Base-by-base conservation (phyloP, 1,140 invertebrate genomes). In the Periplaneta americana region DNA sequence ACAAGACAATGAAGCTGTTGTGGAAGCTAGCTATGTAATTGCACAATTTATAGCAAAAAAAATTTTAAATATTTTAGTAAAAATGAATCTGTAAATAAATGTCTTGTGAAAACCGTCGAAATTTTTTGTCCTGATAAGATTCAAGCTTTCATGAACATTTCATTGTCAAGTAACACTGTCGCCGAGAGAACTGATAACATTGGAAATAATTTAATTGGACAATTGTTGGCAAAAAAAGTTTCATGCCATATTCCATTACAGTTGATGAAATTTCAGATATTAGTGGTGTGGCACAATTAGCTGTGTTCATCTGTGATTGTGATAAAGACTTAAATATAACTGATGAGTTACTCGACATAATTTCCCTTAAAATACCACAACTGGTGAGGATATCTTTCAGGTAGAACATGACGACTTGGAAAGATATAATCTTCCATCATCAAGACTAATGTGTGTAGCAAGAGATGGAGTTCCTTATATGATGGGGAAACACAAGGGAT, bases 401-500 rank as follows among this genome's bases (percentile, higher is more conserved):
- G 32, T 22, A 36, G 32, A 10, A 22, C 22, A 22, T 33, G 8
- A 18, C 36, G 32, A 35, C 78, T 36, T 79, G 78, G 78, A 35
- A 79, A 36, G 36, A 18, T 79, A 37, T 39, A 22, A 79, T 79
- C 78, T 35, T 79, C 34, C 37, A 36, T 37, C 36, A 35, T 37
- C 78, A 79, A 79, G 36, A 79, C 34, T 36, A 22, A 31, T 79
- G 78, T 79, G 78, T 79, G 78, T 79, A 36, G 78, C 78, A 79
- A 79, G 17, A 18, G 34, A 79, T 36, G 37, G 78, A 15, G 31
- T 34, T 36, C 35, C 36, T 9, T 79, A 31, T 8, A 35, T 79
- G 15, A 79, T 32, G 34, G 78, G 78, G 34, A 79, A 79, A 48
- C 22, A 32, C 34, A 36, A 36, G 2, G 15, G 37, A 10, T 75